phyloP scores from a whole-genome alignment of 2,888 invertebrate genomes.

The Eupithecia dodoneata region DNA sequence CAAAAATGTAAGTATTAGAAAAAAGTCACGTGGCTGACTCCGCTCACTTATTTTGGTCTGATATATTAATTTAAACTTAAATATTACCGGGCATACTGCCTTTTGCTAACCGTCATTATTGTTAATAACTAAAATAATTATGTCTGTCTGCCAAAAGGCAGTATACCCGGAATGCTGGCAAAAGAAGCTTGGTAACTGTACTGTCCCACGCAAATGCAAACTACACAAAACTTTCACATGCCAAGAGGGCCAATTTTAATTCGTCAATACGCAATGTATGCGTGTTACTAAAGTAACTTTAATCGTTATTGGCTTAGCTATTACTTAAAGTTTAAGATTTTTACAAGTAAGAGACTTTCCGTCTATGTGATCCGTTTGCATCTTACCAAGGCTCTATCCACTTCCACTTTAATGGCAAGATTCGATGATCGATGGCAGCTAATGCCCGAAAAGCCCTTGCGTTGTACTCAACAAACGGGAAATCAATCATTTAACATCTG shows the following conservation, averaged over 20 bases:
- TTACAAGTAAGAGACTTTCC: background rate
- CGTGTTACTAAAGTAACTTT: too few relatives aligned
- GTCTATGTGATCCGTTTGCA: background rate
- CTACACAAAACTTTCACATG: background rate
- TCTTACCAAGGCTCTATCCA: background rate
- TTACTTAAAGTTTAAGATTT: background rate
- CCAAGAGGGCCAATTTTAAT: background rate
- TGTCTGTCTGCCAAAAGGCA: background rate
- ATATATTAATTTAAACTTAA: background rate
- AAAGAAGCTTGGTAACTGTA: background rate
- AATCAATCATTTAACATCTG: slow-evolving; percentile 17
- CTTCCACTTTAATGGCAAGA: slow-evolving; percentile 5
- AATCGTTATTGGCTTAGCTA: too few relatives aligned
- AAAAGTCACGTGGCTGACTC: too few relatives aligned
- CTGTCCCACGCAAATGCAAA: background rate
- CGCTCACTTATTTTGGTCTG: background rate
- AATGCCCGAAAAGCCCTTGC: slow-evolving; percentile 12
- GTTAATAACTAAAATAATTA: background rate
- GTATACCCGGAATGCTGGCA: background rate
- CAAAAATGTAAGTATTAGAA: too few relatives aligned
- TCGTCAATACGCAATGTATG: too few relatives aligned
- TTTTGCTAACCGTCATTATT: background rate
- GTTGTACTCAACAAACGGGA: slow-evolving; percentile 10
- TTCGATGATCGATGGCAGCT: slow-evolving; percentile 13
- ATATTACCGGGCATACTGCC: background rate